These are phyloP conservation scores for Caenorhabditis brenneri DNA, from an alignment of 1,140 invertebrate genomes.

Conservation along the genomic window DNA sequence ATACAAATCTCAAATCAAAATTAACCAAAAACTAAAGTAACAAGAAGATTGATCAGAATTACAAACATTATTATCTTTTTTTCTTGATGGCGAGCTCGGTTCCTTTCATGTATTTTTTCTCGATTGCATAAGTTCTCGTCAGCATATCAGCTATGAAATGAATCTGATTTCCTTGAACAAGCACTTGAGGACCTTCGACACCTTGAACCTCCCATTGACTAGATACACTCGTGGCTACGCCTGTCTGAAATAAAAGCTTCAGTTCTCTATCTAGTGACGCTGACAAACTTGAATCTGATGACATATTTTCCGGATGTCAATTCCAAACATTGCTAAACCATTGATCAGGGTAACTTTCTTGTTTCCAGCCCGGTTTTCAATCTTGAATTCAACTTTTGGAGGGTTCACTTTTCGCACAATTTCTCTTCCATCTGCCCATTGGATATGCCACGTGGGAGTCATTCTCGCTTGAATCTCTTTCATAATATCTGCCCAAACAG, in stretches of 20 bases:
- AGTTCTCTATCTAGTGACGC: background rate
- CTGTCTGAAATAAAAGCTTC: constrained; percentile 75
- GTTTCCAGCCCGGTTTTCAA: constrained; percentile 81
- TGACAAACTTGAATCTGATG: constrained; percentile 36
- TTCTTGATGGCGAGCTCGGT: constrained; percentile 71
- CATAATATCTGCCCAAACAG: constrained; percentile 20
- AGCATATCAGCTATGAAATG: constrained; percentile 77
- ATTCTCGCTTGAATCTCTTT: constrained; percentile 72
- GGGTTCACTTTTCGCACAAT: constrained; percentile 44
- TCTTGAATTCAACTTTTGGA: constrained; percentile 50
- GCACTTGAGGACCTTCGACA: constrained; percentile 79
- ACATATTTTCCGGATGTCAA: constrained; percentile 77
- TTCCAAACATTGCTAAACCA: constrained; percentile 84
- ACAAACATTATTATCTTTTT: constrained; percentile 57
- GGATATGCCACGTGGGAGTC: constrained; percentile 54
- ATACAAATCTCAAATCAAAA: background rate
- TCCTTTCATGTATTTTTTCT: constrained; percentile 71
- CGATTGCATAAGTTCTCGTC: constrained; percentile 72
- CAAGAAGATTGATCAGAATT: background rate
- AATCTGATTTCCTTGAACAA: constrained; percentile 87
- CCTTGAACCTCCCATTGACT: constrained; percentile 80
- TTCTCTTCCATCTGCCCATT: constrained; percentile 50
- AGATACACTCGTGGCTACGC: constrained; percentile 83
- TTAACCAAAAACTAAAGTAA: background rate
- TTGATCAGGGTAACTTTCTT: constrained; percentile 89